These are phyloP conservation scores for Siphonodentalium dalli DNA, from an alignment of 2,888 invertebrate species.

Conservation along the genomic window DNA sequence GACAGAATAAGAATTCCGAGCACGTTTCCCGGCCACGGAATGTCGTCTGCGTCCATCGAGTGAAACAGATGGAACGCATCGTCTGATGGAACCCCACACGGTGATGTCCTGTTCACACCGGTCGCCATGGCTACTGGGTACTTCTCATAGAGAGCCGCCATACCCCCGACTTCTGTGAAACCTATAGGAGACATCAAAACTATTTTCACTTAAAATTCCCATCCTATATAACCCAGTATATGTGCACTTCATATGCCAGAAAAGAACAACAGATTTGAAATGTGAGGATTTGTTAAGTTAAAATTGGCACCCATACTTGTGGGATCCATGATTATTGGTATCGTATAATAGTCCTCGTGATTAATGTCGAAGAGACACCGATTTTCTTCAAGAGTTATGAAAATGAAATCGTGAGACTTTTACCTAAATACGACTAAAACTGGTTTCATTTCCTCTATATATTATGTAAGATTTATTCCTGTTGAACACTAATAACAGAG, in stretches of 20 bases:
- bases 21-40: slow-evolving; percentile 52
- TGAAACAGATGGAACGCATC: slow-evolving; percentile 49
- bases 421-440: too few species aligned
- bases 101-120: slow-evolving; percentile 27
- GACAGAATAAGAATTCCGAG: slow-evolving; percentile 48
- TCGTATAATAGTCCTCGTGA: too few species aligned
- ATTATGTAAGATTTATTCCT: too few species aligned
- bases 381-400: too few species aligned
- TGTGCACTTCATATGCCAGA: too few species aligned
- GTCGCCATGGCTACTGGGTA: slow-evolving; percentile 37
- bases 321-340: too few species aligned
- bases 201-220: too few species aligned
- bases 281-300: background rate
- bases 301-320: background rate
- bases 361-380: too few species aligned
- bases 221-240: too few species aligned
- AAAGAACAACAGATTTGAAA: background rate
- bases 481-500: too few species aligned
- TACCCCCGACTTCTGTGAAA: slow-evolving; percentile 44
- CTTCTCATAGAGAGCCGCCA: slow-evolving; percentile 40
- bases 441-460: too few species aligned
- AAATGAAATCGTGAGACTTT: too few species aligned
- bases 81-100: slow-evolving; percentile 42
- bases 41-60: slow-evolving; percentile 35
- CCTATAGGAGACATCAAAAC: slow-evolving; percentile 30